Base-by-base conservation (phyloP, 2,113 vertebrate species). In the Albula goreensis region DNA sequence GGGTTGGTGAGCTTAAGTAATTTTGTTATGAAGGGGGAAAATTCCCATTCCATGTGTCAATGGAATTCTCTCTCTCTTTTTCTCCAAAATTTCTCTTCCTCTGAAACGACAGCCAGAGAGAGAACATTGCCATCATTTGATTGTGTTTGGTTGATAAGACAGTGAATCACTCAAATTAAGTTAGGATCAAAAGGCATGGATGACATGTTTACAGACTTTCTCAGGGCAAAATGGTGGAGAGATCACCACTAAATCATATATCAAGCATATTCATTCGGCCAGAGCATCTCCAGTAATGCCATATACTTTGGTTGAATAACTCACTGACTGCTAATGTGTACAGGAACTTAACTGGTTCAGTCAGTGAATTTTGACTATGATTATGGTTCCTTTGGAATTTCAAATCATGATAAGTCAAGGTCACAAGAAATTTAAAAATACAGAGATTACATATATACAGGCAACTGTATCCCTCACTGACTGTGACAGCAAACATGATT, bases 271-370 rank as follows among this genome's bases (percentile, higher is more conserved):
- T 84, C 15, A 84, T 51, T 25, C 51, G 52, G 5, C 66, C 41
- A 53, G 41, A 53, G 31, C 19, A 31, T 49, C 51, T 19, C 52
- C 51, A 31, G 80, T 12, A 31, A 81, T 53, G 31, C 22, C 15
- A 31, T 50, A 31, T 12, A 2, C 19, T 81, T 81, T 81, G 78
- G 31, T 66, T 10, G 78, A 85, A 63, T 48, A 56, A 79, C 25
- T 50, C 25, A 53, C 8, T 78, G 78, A 85, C 70, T 78, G 77
- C 49, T 78, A 85, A 85, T 60, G 31, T 49, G 74, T 85, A 50
- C 51, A 22, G 25, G 41, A 12, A 50, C 78, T 60, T 85, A 63
- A 81, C 0, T 50, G 53, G 22, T 85, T 85, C 53, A 63, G 48
- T 15, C 56, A 25, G 56, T 57, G 78, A 81, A 79, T 19, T 56